Base-by-base conservation (phyloP, 2,797 vertebrate species). In the Lerista edwardsae region DNA sequence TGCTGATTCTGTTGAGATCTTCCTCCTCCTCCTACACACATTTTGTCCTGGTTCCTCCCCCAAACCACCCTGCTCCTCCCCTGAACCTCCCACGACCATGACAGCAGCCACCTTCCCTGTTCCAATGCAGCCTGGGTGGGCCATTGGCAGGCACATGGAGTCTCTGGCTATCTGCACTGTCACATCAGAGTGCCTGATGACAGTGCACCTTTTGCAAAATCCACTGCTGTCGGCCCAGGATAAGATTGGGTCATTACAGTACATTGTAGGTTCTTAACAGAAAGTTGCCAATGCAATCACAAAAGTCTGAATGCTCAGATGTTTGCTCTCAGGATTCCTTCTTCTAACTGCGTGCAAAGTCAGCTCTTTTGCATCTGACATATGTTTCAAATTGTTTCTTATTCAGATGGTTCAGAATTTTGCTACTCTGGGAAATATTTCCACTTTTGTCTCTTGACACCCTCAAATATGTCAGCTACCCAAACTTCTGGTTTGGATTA, bases 321-420 rank as follows among this genome's bases (percentile, higher is more conserved):
- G 47, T 67, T 69, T 68, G 64, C 47, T 44, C 31, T 80, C 34
- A 1, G 51, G 29, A n/a, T 75, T 68, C 4, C 29, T 61, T 57
- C 44, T 39, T 75, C 55, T 67, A 75, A 62, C 80, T 17, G 29
- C 74, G 7, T 84, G 83, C 83, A 79, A 65, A 79, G 59, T 85
- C 71, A 80, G 71, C 78, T 75, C 23, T 23, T 85, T 75, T 68
- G 23, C 39, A 68, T 75, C 65, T 34, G 47, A 31, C 77, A 82
- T 77, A 75, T 77, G 67, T 9, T 61, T 81, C 5, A 81, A 84
- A 90, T 76, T 36, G 1, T 2, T 25, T 36, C 2, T 21, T 31
- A 4, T 79, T 82, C 81, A 47, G 77, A 4, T 15, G 23, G 1
- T 14, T 2, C 31, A 15, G 59, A 88, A 86, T n/a, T 39, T 67